phyloP scores from a whole-genome alignment of 2,113 vertebrate species.

The Scomber colias region DNA sequence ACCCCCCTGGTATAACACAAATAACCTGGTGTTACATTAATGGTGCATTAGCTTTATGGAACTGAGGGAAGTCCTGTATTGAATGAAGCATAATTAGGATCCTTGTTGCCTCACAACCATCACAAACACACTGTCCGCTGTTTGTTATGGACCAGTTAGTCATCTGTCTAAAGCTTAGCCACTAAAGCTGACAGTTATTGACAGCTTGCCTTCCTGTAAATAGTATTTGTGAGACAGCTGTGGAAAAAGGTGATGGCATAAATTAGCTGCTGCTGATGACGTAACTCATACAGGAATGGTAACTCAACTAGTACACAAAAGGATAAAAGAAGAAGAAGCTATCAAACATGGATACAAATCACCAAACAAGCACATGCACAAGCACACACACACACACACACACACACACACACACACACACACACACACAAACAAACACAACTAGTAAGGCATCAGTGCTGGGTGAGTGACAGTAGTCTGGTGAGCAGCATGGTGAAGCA shows the following conservation, averaged over 20 bases:
- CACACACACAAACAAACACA: background rate
- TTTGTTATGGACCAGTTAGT: slow-evolving; percentile 1
- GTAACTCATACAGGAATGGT: slow-evolving; percentile 3
- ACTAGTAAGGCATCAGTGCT: background rate
- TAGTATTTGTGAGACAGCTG: slow-evolving; percentile 22
- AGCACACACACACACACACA: background rate
- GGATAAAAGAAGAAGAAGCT: background rate
- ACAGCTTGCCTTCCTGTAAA: slow-evolving; percentile 32
- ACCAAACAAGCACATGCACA: background rate
- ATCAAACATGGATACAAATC: background rate
- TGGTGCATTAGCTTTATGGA: slow-evolving; percentile 20
- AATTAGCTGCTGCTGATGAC: slow-evolving; percentile 27
- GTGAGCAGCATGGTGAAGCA: slow-evolving; percentile 18
- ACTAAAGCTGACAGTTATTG: slow-evolving; percentile 45
- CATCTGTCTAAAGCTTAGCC: slow-evolving; percentile 20
- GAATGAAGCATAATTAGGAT: slow-evolving; percentile 10
- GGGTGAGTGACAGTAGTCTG: slow-evolving; percentile 18
- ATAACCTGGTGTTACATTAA: slow-evolving; percentile 7
- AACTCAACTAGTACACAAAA: slow-evolving; percentile 1
- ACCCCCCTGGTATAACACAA: no score
- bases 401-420: background rate
- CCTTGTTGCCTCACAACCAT: background rate
- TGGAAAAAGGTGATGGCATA: slow-evolving; percentile 5
- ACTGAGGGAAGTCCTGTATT: slow-evolving; percentile 13
- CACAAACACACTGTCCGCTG: background rate